These are phyloP conservation scores for Alauda arvensis DNA, from an alignment of 2,797 vertebrate genomes.

Conservation along the genomic window DNA sequence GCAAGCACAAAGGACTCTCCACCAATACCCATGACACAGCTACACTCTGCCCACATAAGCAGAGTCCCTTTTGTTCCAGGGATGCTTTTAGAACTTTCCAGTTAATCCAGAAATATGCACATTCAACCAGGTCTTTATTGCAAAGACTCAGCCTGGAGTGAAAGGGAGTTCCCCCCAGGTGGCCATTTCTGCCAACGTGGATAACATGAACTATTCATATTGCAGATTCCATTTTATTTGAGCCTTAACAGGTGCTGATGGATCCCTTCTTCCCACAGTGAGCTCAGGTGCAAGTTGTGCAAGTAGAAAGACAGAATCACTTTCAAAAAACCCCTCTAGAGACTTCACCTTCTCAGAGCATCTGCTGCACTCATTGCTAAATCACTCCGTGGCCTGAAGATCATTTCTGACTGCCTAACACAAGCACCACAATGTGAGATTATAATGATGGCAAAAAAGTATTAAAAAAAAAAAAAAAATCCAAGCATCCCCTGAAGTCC, in stretches of 20 bases:
- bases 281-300: not conserved
- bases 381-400: not conserved
- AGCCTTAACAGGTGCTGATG: not conserved
- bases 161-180: not conserved
- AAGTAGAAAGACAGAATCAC: not conserved
- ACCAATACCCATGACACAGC: not conserved
- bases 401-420: not conserved
- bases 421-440: not conserved
- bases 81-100: not conserved
- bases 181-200: not conserved
- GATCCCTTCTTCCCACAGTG: not conserved
- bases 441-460: not conserved
- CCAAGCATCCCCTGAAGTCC: not conserved
- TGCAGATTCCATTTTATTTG: not conserved
- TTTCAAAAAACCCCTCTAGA: not conserved
- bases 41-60: not conserved
- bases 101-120: not conserved
- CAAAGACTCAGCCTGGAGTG: not conserved
- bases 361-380: not conserved
- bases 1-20: not conserved
- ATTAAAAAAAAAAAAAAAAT: not conserved
- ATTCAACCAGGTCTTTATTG: not conserved
- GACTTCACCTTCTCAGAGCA: not conserved
- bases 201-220: not conserved
- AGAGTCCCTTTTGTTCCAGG: not conserved